Evolutionary conservation across 2,797 vertebrate genomes (phyloP), one percentile per base, ranked within the genome.

Genomic region (Pangasius sanitwongsei): DNA sequence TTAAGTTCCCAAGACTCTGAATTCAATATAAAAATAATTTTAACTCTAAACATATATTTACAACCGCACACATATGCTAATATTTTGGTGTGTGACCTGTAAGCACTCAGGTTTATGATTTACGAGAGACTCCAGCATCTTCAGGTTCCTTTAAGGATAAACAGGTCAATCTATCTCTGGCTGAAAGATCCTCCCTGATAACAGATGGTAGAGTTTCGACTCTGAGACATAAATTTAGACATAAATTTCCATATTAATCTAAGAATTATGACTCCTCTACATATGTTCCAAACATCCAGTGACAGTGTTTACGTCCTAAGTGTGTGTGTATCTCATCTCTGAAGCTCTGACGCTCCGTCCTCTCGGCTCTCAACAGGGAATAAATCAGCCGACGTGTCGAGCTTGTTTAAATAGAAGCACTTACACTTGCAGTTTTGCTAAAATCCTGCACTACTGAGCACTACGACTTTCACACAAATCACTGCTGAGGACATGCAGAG

Each of bases 351-450:
- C 7, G 50, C 50, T 55, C 25, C 77, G 7, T 80, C 78, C 44
- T 77, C 81, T 28, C 53, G 0, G 31, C 81, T 84, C 37, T 65
- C 70, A n/a, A 4, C 34, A 12, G 34, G 37, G 83, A 75, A 88
- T 85, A 78, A 85, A 85, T 18, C 87, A 85, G 83, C 48, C 65
- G 75, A 78, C 34, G 53, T 85, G 87, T 85, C 61, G 23, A 41
- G 87, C 6, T 53, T 88, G 87, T 88, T 88, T 88, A 88, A 75
- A 85, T 4, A 85, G 83, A 85, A 85, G 87, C 87, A 78, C 87
- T 88, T 70, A 83, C 77, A 37, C 87, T 63, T 65, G 82, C 61
- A 67, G 82, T 48, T 83, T 83, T 48, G 28, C 61, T 67, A 67
- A 83, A 83, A 67, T n/a, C 37, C 82, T 67, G 25, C 59, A 31